These are phyloP conservation scores for Camponotus vicinus DNA, from an alignment of 1,140 invertebrate species.

Conservation along the genomic window DNA sequence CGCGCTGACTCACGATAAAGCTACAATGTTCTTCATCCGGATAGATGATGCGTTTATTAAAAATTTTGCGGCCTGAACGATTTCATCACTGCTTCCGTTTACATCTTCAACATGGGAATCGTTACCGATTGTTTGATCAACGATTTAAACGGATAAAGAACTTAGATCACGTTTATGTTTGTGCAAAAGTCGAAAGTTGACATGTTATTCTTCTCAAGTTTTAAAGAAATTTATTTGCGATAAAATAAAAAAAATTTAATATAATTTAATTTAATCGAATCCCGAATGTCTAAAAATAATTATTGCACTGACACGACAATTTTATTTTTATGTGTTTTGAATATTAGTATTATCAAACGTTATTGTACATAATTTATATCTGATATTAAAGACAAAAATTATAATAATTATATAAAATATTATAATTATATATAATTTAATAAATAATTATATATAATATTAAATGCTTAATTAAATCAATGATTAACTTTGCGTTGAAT, in stretches of 20 bases:
- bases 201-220: neutral
- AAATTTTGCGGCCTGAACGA: neutral
- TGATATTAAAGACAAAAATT: neutral
- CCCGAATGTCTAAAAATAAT: neutral
- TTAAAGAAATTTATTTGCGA: neutral
- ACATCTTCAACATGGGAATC: neutral
- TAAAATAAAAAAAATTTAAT: neutral
- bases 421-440: no score
- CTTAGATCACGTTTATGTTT: neutral
- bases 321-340: neutral
- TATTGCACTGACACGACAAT: neutral
- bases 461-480: neutral
- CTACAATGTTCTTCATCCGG: constrained; percentile 38
- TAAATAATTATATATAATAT: constrained; percentile 1
- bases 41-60: constrained; percentile 48
- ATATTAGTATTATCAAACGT: neutral
- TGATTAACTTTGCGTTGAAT: neutral
- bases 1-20: constrained; percentile 41
- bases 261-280: constrained; percentile 14
- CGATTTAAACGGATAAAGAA: neutral
- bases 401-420: neutral
- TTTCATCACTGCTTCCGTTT: constrained; percentile 38
- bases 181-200: neutral
- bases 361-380: neutral
- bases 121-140: neutral